Evolutionary conservation across 2,888 invertebrate species (phyloP), one percentile per base, ranked within the genome.

Genomic region (Trisateles emortualis): DNA sequence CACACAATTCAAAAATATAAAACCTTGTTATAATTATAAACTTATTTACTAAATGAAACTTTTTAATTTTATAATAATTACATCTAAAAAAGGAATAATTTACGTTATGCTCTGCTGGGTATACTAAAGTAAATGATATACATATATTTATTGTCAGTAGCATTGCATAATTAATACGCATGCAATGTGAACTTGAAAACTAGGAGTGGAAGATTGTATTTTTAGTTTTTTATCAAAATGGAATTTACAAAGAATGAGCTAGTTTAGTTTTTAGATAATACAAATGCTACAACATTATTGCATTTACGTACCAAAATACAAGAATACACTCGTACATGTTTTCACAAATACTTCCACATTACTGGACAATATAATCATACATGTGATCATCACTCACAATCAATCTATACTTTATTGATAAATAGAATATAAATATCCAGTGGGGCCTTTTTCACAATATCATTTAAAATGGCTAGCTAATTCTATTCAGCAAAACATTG

Each of bases 31-130:
- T 67, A 60, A 61, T 68, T 65, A 68, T 64, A 59, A 71, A 64
- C 76, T 76, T 78, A 77, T 49, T 53, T 49, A 64, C 72, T 76
- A 73, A 68, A 69, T 59, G 53, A 61, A 67, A 56, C 52, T 66
- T 44, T 3, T 46, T 55, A 53, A 33, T 38, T 42, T 52, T 61
- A 58, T 46, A 57, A 58, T 70, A 72, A 69, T 68, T 70, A 71
- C 36, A 64, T 53, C 64, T 70, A 67, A 43, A 53, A 51, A 58
- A 59, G 59, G 55, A 63, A 63, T 61, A 72, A 69, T 68, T 69
- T 67, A 56, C 44, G 59, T 65, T 56, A 59, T 57, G 52, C 56
- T 65, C 56, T 35, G 57, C 30, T 59, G 52, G 45, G 50, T 59
- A 19, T 52, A 55, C 44, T 38, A 60, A 64, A 54, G 40, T 62